These are phyloP conservation scores for Phylloscopus collybita DNA, from an alignment of 2,797 vertebrate species.

Conservation along the genomic window DNA sequence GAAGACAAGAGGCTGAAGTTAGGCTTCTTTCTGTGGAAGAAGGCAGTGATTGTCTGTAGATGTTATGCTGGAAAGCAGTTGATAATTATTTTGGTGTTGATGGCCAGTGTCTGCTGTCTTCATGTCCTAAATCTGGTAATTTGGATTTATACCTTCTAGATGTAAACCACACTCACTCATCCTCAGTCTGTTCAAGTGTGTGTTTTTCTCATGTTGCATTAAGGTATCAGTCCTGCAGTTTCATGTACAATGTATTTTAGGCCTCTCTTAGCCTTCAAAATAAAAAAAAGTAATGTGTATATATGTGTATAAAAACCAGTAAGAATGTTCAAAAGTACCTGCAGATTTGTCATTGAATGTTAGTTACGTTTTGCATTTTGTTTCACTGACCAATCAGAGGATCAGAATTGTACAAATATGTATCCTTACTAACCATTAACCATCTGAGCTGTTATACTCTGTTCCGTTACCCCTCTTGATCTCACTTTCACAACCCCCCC, in stretches of 20 bases:
- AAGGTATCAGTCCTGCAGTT: not conserved
- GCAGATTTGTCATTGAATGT: not conserved
- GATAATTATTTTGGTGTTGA: not conserved
- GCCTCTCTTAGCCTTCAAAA: not conserved
- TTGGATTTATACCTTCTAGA: not conserved
- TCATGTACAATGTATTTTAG: not conserved
- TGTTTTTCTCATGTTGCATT: not conserved
- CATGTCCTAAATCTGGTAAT: not conserved
- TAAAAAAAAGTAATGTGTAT: not conserved
- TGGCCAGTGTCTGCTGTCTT: conserved; percentile 5
- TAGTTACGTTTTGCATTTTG: not conserved
- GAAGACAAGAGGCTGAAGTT: not conserved
- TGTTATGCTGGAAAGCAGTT: not conserved
- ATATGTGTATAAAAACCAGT: not conserved
- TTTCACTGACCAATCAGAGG: conserved; percentile 86
- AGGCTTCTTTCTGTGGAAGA: not conserved
- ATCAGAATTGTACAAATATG: conserved; percentile 82
- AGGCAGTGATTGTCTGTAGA: not conserved
- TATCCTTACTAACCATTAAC: conserved; percentile 87
- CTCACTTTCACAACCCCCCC: conserved; percentile 85
- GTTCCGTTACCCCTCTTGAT: conserved; percentile 86
- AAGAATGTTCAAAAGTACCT: not conserved
- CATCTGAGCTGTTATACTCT: conserved; percentile 79
- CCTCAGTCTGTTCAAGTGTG: not conserved
- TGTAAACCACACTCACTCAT: not conserved